Evolutionary conservation across 2,113 vertebrate genomes (phyloP).

Genomic region (Cnemophilus loriae): DNA sequence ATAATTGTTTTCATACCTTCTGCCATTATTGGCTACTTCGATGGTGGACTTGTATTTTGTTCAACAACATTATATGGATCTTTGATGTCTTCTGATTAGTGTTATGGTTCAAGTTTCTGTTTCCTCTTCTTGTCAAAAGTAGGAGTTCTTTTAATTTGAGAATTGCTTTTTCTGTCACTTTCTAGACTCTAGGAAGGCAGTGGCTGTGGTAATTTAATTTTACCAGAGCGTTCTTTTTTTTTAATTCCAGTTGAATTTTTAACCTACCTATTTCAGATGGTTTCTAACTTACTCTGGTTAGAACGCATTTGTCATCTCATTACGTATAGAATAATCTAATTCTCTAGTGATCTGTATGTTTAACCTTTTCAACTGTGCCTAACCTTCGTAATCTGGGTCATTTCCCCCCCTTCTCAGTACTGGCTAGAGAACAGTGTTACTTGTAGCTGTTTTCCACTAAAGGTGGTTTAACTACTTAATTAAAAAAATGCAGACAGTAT

Average conservation of each 20-base stretch:
- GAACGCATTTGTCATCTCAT: neutral
- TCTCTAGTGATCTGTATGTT: neutral
- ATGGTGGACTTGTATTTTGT: neutral
- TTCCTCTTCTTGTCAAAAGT: neutral
- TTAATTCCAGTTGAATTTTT: neutral
- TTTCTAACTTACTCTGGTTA: neutral
- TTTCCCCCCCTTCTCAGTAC: accelerated
- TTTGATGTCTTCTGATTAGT: neutral
- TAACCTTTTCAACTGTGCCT: neutral
- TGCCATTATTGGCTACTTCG: neutral
- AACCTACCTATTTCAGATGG: neutral
- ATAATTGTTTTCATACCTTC: neutral
- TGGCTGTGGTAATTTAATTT: neutral
- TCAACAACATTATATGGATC: neutral
- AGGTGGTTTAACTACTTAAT: neutral
- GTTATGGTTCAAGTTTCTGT: neutral
- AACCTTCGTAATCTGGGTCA: neutral
- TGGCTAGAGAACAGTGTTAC: neutral
- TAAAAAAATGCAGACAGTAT: neutral
- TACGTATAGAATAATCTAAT: neutral
- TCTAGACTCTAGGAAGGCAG: neutral
- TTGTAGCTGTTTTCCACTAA: neutral
- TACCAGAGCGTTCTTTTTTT: neutral
- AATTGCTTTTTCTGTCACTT: neutral
- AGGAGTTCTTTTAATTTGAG: neutral